Base-by-base conservation (phyloP, 2,888 invertebrate species). In the Drosophila anomalata region DNA sequence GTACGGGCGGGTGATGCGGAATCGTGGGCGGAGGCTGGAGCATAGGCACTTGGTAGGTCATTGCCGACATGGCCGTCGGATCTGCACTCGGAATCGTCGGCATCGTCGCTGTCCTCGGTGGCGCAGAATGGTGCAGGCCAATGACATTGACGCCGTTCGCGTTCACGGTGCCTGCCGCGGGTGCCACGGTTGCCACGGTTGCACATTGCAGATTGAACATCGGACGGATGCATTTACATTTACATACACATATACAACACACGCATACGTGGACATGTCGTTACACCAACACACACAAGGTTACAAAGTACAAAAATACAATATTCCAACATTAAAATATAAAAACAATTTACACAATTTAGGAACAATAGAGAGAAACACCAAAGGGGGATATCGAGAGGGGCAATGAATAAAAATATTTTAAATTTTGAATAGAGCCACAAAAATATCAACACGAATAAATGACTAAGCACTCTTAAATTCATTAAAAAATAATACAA, bases 61-160 rank as follows among this genome's bases (percentile, higher is more conserved):
- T 90, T 58, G 93, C 92, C 78, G 78, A 68, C 79, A 66, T 55
- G 51, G 83, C 42, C 71, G 86, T 69, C 68, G 93, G 93, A 89
- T 62, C 61, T 73, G 79, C 56, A 76, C 60, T 76, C 92, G 48
- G 31, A 17, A n/a, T n/a, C 44, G 20, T 58, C 44, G 44, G 31
- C 61, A 92, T 92, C 78, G 93, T 90, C 58, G 93, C 92, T 77
- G 86, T 66, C 83, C 53, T 56, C 52, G 75, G 52, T 57, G 81
- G 58, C 63, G 93, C 93, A 89, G 93, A 90, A 67, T 73, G 69
- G 44, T 93, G 93, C 84, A 93, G 90, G 75, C 93, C 93, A 82
- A 94, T 95, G 92, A 95, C 94, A 91, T 95, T 95, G 92, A 95
- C 94, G 51, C 95, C 95, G 89, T 95, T 95, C 44, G 94, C 94